A percentile compares a stretch with the other conserved stretches of the same genome.
Conservation (phyloP, 2,797 vertebrate species). For the Platalea minor region DNA sequence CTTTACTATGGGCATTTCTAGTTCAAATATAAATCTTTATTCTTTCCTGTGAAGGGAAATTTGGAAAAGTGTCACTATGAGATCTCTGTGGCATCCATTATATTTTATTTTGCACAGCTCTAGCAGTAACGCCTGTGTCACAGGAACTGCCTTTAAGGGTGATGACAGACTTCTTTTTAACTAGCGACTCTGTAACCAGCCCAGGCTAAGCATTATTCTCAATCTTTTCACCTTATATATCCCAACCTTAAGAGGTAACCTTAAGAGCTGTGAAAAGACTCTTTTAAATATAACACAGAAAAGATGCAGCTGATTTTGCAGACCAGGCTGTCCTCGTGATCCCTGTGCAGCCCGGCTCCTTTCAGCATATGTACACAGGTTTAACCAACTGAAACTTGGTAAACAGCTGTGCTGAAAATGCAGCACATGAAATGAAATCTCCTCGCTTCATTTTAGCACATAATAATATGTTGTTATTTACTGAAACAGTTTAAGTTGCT, state of each 20-base stretch:
- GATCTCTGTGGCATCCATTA: neutral
- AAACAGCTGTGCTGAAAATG: slow-evolving; percentile 23
- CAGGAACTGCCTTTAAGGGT: neutral
- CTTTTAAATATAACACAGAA: too few relatives aligned
- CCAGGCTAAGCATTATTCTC: neutral
- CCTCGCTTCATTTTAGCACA: neutral
- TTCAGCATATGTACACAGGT: neutral
- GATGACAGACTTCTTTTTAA: neutral
- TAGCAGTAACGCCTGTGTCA: neutral
- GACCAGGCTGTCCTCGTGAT: neutral
- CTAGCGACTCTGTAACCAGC: neutral
- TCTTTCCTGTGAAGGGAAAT: neutral
- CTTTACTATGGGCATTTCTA: neutral
- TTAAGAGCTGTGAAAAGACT: too few relatives aligned
- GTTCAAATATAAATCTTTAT: neutral
- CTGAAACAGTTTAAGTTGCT: neutral
- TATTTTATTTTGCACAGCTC: neutral
- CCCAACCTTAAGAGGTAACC: too few relatives aligned
- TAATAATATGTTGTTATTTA: neutral
- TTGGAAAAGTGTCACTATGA: neutral
- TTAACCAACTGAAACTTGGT: slow-evolving; percentile 26
- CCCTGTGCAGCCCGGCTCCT: neutral
- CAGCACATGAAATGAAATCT: neutral
- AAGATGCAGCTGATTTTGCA: neutral
- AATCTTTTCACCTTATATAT: neutral